phyloP scores from a whole-genome alignment of 2,797 vertebrate species.

The Nannoperca australis region DNA sequence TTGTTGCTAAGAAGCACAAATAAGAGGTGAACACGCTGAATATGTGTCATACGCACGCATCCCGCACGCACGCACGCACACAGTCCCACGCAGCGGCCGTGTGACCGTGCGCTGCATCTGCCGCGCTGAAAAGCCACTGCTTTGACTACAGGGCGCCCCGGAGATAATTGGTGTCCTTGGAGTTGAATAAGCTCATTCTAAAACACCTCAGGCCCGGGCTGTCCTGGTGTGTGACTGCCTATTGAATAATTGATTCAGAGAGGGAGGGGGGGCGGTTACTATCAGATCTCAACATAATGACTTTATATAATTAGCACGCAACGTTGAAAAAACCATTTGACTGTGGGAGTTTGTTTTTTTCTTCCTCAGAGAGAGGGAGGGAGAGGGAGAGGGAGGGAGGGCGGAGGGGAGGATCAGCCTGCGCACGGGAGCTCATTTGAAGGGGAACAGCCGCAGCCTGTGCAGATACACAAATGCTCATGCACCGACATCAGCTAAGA shows the following conservation, averaged over 20 bases:
- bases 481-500: constrained; percentile 71
- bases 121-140: constrained; percentile 42
- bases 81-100: too few relatives aligned
- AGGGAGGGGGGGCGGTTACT: constrained; percentile 87
- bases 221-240: constrained; percentile 87
- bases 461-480: constrained; percentile 59
- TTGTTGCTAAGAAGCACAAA: background rate
- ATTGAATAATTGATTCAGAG: constrained; percentile 99
- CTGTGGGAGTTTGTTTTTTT: constrained; percentile 58
- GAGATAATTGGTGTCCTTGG: constrained; percentile 84
- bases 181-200: constrained; percentile 83
- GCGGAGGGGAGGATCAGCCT: constrained; percentile 33
- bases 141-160: constrained; percentile 69
- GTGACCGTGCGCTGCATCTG: constrained; percentile 46
- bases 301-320: constrained; percentile 98
- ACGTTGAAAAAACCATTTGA: constrained; percentile 75
- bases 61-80: background rate
- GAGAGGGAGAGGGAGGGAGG: constrained; percentile 35
- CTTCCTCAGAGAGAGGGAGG: constrained; percentile 60
- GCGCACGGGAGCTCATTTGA: constrained; percentile 55
- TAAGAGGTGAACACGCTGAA: background rate
- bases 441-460: constrained; percentile 57
- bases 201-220: constrained; percentile 84
- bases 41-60: constrained; percentile 1
- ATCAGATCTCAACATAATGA: constrained; percentile 98